Evolutionary conservation across 2,113 vertebrate genomes (phyloP), one percentile per base, ranked within the genome.

Genomic region (Todiramphus saurophagus): DNA sequence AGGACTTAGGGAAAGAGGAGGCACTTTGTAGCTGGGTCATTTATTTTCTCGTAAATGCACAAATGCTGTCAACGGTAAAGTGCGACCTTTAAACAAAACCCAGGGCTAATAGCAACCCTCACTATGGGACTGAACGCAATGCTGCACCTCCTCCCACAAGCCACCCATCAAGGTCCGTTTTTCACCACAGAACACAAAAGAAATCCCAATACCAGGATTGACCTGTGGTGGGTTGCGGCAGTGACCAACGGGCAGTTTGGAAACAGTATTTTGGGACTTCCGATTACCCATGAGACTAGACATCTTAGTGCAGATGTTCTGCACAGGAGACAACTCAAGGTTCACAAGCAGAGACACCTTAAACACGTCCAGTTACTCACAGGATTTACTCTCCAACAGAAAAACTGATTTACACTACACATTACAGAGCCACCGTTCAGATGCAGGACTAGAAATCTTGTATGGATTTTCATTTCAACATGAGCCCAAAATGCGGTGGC

Each of bases 211-310:
- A 10, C 1, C 7, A 5, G 28, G 9, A 37, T 41, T 16, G 16
- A 10, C 5, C 17, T 9, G 5, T 10, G 8, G 11, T 19, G 13
- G 3, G 0, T 15, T 3, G 3, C 7, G 30, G 6, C 2, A 1
- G 15, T 2, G 27, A 50, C 20, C 23, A n/a, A 24, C 0, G 18
- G 20, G 41, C 37, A 18, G n/a, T 58, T n/a, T 1, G 0, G 7
- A n/a, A 10, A 20, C 24, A 1, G 23, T 8, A 11, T 43, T 73
- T 39, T 44, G 55, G 44, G 41, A 16, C 5, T 85, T 21, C 25
- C 15, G 23, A 1, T 27, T 7, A 44, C 21, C 25, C 5, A 0
- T 1, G 18, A 31, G 24, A 33, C 12, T 12, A 0, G 2, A 23
- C 18, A 21, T 13, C 24, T 16, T 4, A 8, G 28, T 12, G 31